These are phyloP conservation scores for Diarsia brunnea DNA, from an alignment of 2,888 invertebrate genomes.

Conservation along the genomic window DNA sequence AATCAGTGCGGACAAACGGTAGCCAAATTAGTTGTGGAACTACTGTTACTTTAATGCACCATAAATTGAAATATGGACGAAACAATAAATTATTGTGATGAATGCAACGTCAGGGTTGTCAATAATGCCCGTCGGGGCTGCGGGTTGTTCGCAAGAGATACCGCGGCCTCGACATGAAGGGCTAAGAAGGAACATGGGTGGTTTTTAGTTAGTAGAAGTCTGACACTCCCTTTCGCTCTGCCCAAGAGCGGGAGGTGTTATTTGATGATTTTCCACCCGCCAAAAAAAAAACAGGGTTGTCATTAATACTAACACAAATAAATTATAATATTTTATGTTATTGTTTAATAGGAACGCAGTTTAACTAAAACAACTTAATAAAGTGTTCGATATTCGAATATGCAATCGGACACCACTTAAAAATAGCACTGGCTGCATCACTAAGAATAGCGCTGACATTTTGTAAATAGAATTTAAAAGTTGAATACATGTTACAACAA, in stretches of 20 bases:
- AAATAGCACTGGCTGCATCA: constrained; percentile 37
- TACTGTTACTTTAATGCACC: constrained; percentile 51
- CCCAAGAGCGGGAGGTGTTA: too few relatives aligned
- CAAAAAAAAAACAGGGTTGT: too few relatives aligned
- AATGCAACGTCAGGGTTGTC: constrained; percentile 38
- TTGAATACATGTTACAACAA: background rate
- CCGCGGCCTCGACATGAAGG: too few relatives aligned
- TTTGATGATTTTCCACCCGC: too few relatives aligned
- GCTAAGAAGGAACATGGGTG: too few relatives aligned
- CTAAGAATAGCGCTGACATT: constrained; percentile 26
- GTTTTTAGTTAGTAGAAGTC: too few relatives aligned
- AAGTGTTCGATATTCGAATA: constrained; percentile 23
- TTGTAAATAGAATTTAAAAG: constrained; percentile 27
- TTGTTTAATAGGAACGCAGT: background rate
- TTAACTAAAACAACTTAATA: background rate
- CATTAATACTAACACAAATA: too few relatives aligned
- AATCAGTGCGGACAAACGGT: constrained; percentile 55
- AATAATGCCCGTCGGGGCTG: background rate
- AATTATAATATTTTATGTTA: background rate
- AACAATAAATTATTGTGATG: constrained; percentile 56
- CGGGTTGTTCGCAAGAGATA: too few relatives aligned
- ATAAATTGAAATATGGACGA: constrained; percentile 53
- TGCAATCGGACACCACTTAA: constrained; percentile 41
- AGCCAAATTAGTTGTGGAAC: constrained; percentile 54
- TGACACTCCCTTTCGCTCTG: too few relatives aligned